Evolutionary conservation across 2,113 vertebrate species (phyloP).

Genomic region (Perca schrenkii): DNA sequence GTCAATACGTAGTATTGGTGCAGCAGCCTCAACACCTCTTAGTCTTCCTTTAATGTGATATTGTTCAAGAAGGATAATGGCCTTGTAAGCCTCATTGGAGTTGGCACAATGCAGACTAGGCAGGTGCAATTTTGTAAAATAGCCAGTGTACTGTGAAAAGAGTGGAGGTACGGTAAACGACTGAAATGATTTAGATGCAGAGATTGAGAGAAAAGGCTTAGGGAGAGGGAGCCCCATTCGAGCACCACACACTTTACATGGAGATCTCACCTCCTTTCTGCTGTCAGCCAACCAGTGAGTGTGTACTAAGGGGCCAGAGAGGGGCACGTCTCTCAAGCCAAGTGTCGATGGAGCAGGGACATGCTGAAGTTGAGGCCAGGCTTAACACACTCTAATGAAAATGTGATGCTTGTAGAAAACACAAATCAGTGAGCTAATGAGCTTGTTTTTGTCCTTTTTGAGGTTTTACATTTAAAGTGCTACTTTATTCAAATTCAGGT

Average conservation of each 20-base stretch:
- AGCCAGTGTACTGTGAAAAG: constrained; percentile 19
- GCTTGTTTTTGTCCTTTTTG: constrained; percentile 27
- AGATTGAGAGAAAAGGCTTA: constrained; percentile 19
- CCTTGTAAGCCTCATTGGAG: constrained; percentile 11
- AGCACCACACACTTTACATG: constrained; percentile 36
- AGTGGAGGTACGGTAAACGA: constrained; percentile 29
- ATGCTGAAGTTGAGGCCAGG: constrained; percentile 30
- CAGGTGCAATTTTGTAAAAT: constrained; percentile 7
- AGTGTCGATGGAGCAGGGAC: constrained; percentile 39
- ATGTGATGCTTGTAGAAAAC: constrained; percentile 35
- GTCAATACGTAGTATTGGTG: constrained; percentile 22
- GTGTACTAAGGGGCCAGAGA: constrained; percentile 30
- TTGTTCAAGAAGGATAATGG: constrained; percentile 29
- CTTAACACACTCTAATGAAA: constrained; percentile 48
- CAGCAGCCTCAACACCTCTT: constrained; percentile 39
- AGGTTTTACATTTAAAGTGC: constrained; percentile 32
- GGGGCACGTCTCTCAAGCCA: constrained; percentile 48
- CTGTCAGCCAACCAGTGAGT: constrained; percentile 48
- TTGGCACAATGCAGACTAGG: constrained; percentile 34
- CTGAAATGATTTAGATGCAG: constrained; percentile 38
- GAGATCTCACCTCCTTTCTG: constrained; percentile 50
- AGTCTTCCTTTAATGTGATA: constrained; percentile 41
- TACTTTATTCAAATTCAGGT: constrained; percentile 14
- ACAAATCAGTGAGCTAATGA: constrained; percentile 49
- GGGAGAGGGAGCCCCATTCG: constrained; percentile 17